Base-by-base conservation (phyloP, 2,888 invertebrate species). In the Stratiomys singularior region DNA sequence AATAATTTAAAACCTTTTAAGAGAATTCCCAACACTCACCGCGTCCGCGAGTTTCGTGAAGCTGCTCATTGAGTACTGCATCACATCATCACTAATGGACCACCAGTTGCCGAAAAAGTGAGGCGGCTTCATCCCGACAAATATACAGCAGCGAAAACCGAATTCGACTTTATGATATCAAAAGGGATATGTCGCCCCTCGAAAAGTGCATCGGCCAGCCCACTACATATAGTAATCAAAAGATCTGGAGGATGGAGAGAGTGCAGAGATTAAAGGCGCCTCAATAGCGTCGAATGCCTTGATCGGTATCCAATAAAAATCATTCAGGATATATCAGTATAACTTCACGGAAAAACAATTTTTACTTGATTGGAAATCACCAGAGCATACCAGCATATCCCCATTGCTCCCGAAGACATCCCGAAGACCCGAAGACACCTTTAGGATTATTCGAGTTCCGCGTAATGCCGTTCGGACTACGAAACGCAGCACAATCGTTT, bases 361-460 rank as follows among this genome's bases (percentile, higher is more conserved):
- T 56, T 56, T 18, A n/a, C 15, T 56, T 7, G 18, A 11, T n/a
- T 56, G n/a, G 56, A 56, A n/a, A 11, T 56, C n/a, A 18, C 13
- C 5, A 56, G n/a, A 30, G 44, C 47, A 27, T 46, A 63, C 25
- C 64, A 64, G 13, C 64, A 64, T 5, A 23, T 64, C 2, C 64
- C 64, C 9, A 18, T 64, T 13, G 28, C 25, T 1, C 28, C 27
- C 3, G 64, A 64, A 15, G 30, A 64, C 28, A 28, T 64, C 9
- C 11, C 27, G 28, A 64, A 64, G 28, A 25, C 15, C 28, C 86
- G 7, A 83, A 80, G 1, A 85, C 86, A 1, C 84, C 85, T 0
- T 85, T 85, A 76, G 85, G 84, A 0, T 76, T 86, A 0, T 86
- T 82, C 76, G 85, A 85, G 78, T 85, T 82, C 71, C 77, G 81